A percentile compares a stretch with the other conserved stretches of the same genome.
Conservation (phyloP, 2,797 vertebrate genomes). For the Prionace glauca region DNA sequence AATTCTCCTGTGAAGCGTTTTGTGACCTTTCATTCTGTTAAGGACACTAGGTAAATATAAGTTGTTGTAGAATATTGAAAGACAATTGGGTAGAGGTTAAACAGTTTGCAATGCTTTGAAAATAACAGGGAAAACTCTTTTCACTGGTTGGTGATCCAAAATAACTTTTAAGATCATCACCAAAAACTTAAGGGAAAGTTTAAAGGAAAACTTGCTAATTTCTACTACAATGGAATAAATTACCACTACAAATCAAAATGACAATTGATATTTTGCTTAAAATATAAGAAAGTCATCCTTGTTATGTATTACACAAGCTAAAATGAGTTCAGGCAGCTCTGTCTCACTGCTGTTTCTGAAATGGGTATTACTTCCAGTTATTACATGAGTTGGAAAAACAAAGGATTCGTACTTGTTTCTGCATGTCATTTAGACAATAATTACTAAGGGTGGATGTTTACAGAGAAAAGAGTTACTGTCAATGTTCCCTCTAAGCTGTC, state of each 20-base stretch:
- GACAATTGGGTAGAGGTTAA: not conserved
- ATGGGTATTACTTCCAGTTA: not conserved
- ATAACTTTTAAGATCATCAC: not conserved
- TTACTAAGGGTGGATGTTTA: not conserved
- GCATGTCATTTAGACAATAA: not conserved
- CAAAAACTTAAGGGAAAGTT: not conserved
- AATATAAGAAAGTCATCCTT: constrained; percentile 3
- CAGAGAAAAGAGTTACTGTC: not conserved
- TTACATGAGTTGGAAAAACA: not conserved
- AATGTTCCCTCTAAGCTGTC: not conserved
- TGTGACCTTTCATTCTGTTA: not conserved
- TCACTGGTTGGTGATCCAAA: not conserved
- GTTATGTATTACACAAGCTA: not conserved
- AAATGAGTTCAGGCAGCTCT: not conserved
- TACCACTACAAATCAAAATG: not conserved
- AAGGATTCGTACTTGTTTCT: not conserved
- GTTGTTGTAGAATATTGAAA: not conserved
- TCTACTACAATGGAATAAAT: constrained; percentile 11
- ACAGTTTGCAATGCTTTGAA: not conserved
- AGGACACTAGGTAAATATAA: no score
- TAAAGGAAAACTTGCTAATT: constrained; percentile 3
- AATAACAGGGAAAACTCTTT: not conserved
- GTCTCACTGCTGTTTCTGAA: not conserved
- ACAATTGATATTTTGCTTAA: not conserved
- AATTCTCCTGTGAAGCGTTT: not conserved